Percentiles rank a stretch among this genome's conserved stretches.
Conservation (phyloP, 2,797 vertebrate species). For the Eleutherodactylus coqui region DNA sequence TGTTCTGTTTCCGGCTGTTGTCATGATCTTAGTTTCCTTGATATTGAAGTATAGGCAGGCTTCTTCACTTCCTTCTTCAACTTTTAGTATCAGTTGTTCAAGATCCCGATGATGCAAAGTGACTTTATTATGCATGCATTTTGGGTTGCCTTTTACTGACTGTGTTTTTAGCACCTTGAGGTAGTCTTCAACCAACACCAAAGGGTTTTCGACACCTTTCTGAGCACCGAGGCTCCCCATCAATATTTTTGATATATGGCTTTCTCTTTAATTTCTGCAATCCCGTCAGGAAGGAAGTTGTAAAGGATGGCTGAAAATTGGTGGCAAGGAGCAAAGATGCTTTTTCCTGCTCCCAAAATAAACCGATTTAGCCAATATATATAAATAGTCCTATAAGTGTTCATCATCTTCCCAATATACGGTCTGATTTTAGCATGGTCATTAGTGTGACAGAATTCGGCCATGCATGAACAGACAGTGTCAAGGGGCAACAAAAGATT, state of each 20-base stretch:
- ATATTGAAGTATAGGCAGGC: too few species aligned
- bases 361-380: neutral
- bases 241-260: neutral
- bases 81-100: too few species aligned
- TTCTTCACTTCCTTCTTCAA: too few species aligned
- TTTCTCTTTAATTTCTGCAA: too few species aligned
- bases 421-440: neutral
- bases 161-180: neutral
- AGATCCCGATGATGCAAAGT: too few species aligned
- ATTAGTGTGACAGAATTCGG: neutral
- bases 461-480: neutral
- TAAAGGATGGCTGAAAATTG: neutral
- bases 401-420: neutral
- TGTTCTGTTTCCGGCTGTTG: too few species aligned
- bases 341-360: neutral
- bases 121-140: neutral
- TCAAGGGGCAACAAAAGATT: too few species aligned
- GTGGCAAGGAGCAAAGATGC: too few species aligned
- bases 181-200: neutral
- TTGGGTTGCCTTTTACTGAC: conserved; percentile 8
- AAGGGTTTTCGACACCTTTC: neutral
- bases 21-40: too few species aligned
- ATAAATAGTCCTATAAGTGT: too few species aligned
- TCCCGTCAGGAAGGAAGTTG: neutral
- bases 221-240: neutral